phyloP scores from a whole-genome alignment of 2,113 vertebrate species.

The Rostratula benghalensis region DNA sequence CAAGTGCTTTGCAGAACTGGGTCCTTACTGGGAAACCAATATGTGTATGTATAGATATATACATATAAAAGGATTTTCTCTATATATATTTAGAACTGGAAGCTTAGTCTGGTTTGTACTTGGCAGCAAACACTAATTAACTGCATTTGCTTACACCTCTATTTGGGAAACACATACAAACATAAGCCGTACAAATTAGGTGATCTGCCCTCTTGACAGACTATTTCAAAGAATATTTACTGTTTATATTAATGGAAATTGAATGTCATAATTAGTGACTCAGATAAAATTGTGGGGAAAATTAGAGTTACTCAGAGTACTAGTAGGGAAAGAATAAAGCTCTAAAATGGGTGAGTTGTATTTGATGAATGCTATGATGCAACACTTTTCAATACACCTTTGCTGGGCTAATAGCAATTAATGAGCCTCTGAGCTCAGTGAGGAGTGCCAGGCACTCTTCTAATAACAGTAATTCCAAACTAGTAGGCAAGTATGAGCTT shows the following conservation, averaged over 20 bases:
- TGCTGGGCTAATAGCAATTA: constrained; percentile 26
- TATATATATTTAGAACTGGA: background rate
- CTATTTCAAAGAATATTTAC: background rate
- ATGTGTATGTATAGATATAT: too few relatives aligned
- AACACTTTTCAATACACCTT: constrained; percentile 32
- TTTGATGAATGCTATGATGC: constrained; percentile 38
- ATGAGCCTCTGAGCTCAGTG: constrained; percentile 11
- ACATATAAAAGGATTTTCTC: background rate
- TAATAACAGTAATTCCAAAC: constrained; percentile 38
- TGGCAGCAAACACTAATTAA: background rate
- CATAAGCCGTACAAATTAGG: background rate
- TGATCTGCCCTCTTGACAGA: background rate
- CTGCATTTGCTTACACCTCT: background rate
- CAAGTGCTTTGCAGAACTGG: background rate
- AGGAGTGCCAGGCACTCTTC: background rate
- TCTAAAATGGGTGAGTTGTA: background rate
- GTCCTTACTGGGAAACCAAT: background rate
- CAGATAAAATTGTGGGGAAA: constrained; percentile 11
- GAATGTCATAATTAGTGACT: constrained; percentile 32
- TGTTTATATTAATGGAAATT: background rate
- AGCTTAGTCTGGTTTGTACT: background rate
- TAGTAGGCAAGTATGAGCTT: background rate
- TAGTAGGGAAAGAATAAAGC: constrained; percentile 24
- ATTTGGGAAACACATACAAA: background rate
- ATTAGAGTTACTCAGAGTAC: background rate